Conservation (phyloP, 2,888 invertebrate genomes). For the Habrosyne pyritoides region DNA sequence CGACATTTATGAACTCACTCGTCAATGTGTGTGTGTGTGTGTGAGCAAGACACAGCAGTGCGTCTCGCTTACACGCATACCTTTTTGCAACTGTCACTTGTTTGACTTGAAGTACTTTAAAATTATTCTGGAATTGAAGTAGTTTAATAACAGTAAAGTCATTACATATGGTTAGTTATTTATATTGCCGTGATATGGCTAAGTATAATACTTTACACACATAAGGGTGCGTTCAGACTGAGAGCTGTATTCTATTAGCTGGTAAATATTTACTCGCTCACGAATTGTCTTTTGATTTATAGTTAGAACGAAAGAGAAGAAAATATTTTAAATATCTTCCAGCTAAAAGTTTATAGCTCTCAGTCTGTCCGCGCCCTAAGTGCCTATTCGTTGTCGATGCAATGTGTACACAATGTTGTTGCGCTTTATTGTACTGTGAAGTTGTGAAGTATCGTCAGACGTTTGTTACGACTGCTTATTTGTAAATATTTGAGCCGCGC, state of each 20-base stretch:
- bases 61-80: neutral
- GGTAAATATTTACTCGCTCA: too few relatives aligned
- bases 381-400: neutral
- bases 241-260: too few relatives aligned
- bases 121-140: too few relatives aligned
- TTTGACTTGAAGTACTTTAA: too few relatives aligned
- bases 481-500: conserved; percentile 2
- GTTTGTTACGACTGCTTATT: neutral
- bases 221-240: too few relatives aligned
- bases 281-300: too few relatives aligned
- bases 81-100: neutral
- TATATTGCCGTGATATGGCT: neutral
- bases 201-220: too few relatives aligned
- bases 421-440: neutral
- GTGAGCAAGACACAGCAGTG: neutral
- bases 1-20: neutral
- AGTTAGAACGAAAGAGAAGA: too few relatives aligned
- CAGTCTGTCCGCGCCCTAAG: too few relatives aligned
- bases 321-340: too few relatives aligned
- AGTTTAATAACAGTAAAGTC: neutral
- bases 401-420: neutral
- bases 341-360: too few relatives aligned
- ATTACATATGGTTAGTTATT: neutral
- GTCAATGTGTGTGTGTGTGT: neutral
- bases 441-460: neutral